A percentile compares a stretch with the other conserved stretches of the same genome.
phyloP scores from a whole-genome alignment of 2,113 vertebrate species.

The Eulacestoma nigropectus region DNA sequence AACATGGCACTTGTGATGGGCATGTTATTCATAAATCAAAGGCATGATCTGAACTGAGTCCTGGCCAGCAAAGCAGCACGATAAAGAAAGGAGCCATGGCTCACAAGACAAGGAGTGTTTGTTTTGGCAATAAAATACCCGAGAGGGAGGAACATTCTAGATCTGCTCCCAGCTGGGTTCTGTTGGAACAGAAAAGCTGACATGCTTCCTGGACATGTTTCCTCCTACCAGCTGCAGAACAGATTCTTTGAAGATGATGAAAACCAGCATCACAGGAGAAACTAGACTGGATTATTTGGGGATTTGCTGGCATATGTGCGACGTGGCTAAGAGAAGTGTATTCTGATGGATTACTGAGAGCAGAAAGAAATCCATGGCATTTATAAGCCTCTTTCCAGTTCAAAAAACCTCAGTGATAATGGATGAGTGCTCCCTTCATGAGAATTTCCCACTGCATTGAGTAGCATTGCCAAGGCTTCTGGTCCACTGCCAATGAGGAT shows the following conservation, averaged over 20 bases:
- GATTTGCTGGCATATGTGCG: not conserved
- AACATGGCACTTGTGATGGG: not conserved
- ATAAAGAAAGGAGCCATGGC: not conserved
- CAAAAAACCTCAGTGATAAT: not conserved
- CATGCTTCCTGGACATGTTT: not conserved
- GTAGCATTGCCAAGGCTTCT: conserved; percentile 24
- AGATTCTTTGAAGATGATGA: not conserved
- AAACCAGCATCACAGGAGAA: not conserved
- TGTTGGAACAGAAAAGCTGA: not conserved
- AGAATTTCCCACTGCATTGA: conserved; percentile 18
- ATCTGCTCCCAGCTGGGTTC: not conserved
- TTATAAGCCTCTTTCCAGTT: conserved; percentile 1
- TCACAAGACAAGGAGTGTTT: not conserved
- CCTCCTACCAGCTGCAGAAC: not conserved
- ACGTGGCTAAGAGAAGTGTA: not conserved
- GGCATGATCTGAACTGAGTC: not conserved
- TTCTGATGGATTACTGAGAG: not conserved
- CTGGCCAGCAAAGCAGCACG: not conserved
- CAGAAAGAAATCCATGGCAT: not conserved
- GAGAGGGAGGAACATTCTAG: not conserved
- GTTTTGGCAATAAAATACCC: not conserved
- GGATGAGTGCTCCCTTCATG: not conserved
- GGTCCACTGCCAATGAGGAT: not conserved
- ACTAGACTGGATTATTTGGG: not conserved
- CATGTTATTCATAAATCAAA: not conserved